phyloP scores from a whole-genome alignment of 2,113 vertebrate genomes.

The Rhinopithecus roxellana region DNA sequence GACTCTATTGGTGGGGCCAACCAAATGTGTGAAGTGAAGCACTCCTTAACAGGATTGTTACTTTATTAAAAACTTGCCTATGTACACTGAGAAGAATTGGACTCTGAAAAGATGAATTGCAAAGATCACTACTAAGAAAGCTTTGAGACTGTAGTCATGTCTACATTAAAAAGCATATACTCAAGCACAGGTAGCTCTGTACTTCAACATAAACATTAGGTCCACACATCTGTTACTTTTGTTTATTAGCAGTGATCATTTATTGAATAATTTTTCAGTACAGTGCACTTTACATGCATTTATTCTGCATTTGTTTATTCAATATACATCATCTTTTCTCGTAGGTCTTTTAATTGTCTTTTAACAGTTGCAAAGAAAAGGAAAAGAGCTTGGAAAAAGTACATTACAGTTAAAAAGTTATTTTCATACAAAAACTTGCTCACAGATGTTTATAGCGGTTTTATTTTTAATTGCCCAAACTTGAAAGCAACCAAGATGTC shows the following conservation, averaged over 20 bases:
- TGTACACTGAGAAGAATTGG: not conserved
- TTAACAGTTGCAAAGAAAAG: not conserved
- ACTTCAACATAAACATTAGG: too few relatives aligned
- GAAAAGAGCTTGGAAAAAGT: not conserved
- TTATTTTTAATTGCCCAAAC: not conserved
- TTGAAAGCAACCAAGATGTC: not conserved
- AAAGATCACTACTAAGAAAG: not conserved
- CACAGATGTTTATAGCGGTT: not conserved
- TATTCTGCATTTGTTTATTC: not conserved
- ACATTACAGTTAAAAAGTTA: not conserved
- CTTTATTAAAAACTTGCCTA: not conserved
- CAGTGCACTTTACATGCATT: not conserved
- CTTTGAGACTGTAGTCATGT: not conserved
- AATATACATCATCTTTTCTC: not conserved
- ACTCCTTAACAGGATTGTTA: not conserved
- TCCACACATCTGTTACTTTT: not conserved
- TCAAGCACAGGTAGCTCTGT: too few relatives aligned
- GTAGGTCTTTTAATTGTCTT: not conserved
- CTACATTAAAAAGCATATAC: not conserved
- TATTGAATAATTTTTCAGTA: not conserved
- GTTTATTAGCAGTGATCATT: not conserved
- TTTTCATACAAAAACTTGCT: not conserved
- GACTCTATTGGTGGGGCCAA: not conserved
- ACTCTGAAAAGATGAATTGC: not conserved
- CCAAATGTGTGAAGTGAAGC: fast-evolving